Conservation (phyloP, 2,797 vertebrate species). For the Loriculus beryllinus region DNA sequence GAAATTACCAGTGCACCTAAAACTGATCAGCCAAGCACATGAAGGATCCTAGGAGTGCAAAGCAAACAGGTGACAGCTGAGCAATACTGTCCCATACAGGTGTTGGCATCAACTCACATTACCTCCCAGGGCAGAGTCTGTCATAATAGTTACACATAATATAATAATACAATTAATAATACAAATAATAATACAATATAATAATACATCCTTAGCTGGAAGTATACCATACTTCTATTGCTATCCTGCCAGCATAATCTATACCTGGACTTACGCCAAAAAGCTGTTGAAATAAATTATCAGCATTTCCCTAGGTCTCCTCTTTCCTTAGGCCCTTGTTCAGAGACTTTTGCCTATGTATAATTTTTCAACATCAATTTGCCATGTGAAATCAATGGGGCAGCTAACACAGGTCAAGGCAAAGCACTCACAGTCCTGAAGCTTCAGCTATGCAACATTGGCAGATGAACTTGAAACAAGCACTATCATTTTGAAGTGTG, state of each 20-base stretch:
- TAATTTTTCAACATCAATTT: neutral
- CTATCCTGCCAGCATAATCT: neutral
- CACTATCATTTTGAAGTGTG: neutral
- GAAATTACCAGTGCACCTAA: neutral
- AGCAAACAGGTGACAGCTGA: neutral
- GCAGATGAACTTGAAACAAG: neutral
- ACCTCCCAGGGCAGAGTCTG: neutral
- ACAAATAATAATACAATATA: too few relatives aligned
- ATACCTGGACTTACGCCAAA: neutral
- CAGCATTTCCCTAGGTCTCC: neutral
- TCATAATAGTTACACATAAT: neutral
- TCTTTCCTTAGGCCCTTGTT: neutral
- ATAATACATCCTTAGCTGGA: neutral
- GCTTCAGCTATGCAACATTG: neutral
- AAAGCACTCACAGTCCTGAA: neutral
- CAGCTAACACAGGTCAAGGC: neutral
- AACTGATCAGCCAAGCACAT: neutral
- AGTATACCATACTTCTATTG: neutral
- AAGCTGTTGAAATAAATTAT: neutral
- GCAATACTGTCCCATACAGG: neutral
- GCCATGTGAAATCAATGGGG: neutral
- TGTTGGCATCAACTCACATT: neutral
- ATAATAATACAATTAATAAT: too few relatives aligned
- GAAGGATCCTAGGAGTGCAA: neutral
- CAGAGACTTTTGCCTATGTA: neutral